Conservation (phyloP, 2,888 invertebrate species). For the Drosophila algonquin region DNA sequence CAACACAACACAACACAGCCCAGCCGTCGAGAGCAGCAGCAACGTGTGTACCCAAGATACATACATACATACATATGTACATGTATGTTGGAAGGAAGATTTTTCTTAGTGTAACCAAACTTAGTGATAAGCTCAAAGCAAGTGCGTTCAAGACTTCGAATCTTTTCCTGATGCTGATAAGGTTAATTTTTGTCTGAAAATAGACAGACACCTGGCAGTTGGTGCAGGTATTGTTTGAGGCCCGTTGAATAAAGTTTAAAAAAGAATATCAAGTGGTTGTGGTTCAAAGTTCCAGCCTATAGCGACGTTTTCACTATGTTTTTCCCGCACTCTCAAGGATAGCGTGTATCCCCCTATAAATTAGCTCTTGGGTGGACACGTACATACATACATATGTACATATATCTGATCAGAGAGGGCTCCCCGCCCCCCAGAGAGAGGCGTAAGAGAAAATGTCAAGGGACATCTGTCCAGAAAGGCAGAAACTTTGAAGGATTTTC, state of each 20-base stretch:
- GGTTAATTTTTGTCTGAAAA: too few species aligned
- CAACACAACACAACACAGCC: too few species aligned
- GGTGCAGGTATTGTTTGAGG: too few species aligned
- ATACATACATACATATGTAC: too few species aligned
- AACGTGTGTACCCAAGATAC: neutral
- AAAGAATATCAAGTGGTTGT: too few species aligned
- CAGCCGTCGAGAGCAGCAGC: conserved; percentile 9
- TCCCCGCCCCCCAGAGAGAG: neutral
- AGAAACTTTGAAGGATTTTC: conserved; percentile 54
- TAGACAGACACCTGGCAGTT: too few species aligned
- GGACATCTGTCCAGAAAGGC: conserved; percentile 21
- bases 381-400: neutral
- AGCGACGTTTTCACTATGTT: too few species aligned
- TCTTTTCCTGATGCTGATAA: too few species aligned
- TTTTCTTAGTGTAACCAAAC: neutral
- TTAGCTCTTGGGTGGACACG: neutral
- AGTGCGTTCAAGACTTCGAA: neutral
- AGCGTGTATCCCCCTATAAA: neutral
- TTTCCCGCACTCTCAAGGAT: neutral
- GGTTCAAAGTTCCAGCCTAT: neutral
- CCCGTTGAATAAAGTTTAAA: too few species aligned
- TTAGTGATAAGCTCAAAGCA: neutral
- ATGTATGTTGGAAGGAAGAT: neutral
- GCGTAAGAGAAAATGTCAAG: conserved; percentile 29
- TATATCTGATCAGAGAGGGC: neutral